Evolutionary conservation across 2,888 invertebrate species (phyloP), one percentile per base, ranked within the genome.

Genomic region (Synergus itoensis): DNA sequence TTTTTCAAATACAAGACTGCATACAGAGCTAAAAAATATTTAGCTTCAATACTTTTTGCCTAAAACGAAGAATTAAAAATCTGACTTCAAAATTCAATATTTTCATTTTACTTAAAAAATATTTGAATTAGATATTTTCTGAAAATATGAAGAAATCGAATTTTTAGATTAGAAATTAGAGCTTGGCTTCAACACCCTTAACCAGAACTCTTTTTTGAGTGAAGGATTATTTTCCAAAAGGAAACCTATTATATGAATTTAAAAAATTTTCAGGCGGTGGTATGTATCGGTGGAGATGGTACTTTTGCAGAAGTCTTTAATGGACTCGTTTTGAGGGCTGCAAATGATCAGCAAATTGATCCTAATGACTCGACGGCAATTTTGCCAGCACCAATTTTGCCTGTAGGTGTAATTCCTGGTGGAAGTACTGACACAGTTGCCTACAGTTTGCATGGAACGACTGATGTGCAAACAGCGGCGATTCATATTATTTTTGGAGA

Each of bases 231-330:
- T 62, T 60, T 48, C 28, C 28, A 28, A 28, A 28, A 28, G 28
- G 2, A n/a, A n/a, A n/a, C n/a, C n/a, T n/a, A 28, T 28, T 1
- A 28, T 28, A 28, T 1, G 28, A 28, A 41, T 40, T 60, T 36
- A 28, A n/a, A 41, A 76, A 4, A 82, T 92, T 92, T 93, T 84
- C 94, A 95, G 92, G 96, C 96, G 0, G 93, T 97, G 28, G 95
- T 96, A 21, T 96, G 96, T 91, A 96, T 98, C 11, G 98, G 98
- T 0, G 98, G 98, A 0, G 98, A 98, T 91, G 98, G 98, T 0
- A 96, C 97, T 64, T 96, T 97, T 86, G 95, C 96, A 9, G 98
- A 98, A 92, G 93, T 97, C 43, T 94, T 95, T 84, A 96, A 96
- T 90, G 97, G 97, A 0, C 91, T 97, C 69, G 93, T 96, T 62